Evolutionary conservation across 1,140 invertebrate genomes (phyloP).

Genomic region (Lepidurus packardi): DNA sequence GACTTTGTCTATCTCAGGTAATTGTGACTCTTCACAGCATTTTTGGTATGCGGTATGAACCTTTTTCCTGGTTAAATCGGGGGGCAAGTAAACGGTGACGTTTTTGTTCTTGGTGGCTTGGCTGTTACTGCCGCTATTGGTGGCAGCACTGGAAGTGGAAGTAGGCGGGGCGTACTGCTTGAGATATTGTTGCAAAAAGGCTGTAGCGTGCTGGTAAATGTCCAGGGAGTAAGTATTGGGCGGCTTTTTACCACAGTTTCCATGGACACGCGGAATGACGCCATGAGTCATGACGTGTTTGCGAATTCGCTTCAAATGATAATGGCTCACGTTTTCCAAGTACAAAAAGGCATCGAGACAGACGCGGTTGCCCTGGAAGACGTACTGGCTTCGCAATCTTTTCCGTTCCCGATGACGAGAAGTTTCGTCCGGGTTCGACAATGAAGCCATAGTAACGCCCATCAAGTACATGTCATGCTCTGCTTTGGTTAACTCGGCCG

Average conservation of each 20-base stretch:
- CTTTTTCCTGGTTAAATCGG: slow-evolving; percentile 64
- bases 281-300: slow-evolving; percentile 72
- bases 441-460: slow-evolving; percentile 71
- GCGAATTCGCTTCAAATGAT: slow-evolving; percentile 67
- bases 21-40: slow-evolving; percentile 6
- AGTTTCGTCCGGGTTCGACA: slow-evolving; percentile 66
- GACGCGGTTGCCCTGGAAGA: slow-evolving; percentile 63
- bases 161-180: slow-evolving; percentile 49
- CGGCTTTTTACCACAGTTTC: slow-evolving; percentile 68
- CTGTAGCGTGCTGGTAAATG: slow-evolving; percentile 67
- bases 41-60: slow-evolving; percentile 62
- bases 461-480: slow-evolving; percentile 67
- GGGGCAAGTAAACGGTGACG: slow-evolving; percentile 56
- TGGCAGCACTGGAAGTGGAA: background rate
- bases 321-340: slow-evolving; percentile 71
- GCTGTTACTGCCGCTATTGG: slow-evolving; percentile 44
- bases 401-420: slow-evolving; percentile 63
- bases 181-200: slow-evolving; percentile 65
- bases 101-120: slow-evolving; percentile 38
- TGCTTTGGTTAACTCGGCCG: slow-evolving; percentile 67
- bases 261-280: slow-evolving; percentile 66
- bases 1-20: slow-evolving; percentile 49
- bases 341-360: slow-evolving; percentile 72
- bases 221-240: slow-evolving; percentile 72
- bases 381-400: slow-evolving; percentile 64